Evolutionary conservation across 2,888 invertebrate genomes (phyloP).

Genomic region (Pseudanteris insignis): DNA sequence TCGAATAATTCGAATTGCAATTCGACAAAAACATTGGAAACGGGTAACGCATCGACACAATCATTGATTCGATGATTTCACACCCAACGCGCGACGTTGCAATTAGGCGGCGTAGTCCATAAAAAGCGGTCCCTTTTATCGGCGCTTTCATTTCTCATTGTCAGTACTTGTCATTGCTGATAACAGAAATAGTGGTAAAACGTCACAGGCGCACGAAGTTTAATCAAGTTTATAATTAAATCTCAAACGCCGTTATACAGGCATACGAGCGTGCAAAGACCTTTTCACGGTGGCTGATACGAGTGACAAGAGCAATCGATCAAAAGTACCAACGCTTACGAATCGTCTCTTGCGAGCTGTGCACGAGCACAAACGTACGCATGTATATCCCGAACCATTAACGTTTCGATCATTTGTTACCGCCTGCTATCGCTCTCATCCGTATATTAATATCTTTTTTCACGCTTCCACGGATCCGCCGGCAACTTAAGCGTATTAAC

Average conservation of each 20-base stretch:
- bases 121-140: slow-evolving; percentile 41
- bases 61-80: slow-evolving; percentile 27
- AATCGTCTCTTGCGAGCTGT: slow-evolving; percentile 39
- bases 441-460: slow-evolving; percentile 61
- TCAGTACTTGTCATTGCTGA: slow-evolving; percentile 37
- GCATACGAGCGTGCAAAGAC: slow-evolving; percentile 46
- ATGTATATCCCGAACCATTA: slow-evolving; percentile 54
- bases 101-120: slow-evolving; percentile 27
- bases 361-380: slow-evolving; percentile 26
- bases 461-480: slow-evolving; percentile 57
- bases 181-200: slow-evolving; percentile 27
- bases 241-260: slow-evolving; percentile 41
- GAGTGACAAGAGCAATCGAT: slow-evolving; percentile 65
- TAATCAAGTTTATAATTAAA: slow-evolving; percentile 43
- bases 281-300: slow-evolving; percentile 53
- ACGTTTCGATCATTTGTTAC: slow-evolving; percentile 63
- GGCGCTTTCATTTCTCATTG: slow-evolving; percentile 38
- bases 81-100: slow-evolving; percentile 9
- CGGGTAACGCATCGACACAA: slow-evolving; percentile 22
- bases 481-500: slow-evolving; percentile 60
- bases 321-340: slow-evolving; percentile 56
- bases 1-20: slow-evolving; percentile 27
- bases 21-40: slow-evolving; percentile 30
- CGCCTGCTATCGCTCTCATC: slow-evolving; percentile 51
- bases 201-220: slow-evolving; percentile 29